Base-by-base conservation (phyloP, 2,797 vertebrate genomes). In the Sebastes itinus region DNA sequence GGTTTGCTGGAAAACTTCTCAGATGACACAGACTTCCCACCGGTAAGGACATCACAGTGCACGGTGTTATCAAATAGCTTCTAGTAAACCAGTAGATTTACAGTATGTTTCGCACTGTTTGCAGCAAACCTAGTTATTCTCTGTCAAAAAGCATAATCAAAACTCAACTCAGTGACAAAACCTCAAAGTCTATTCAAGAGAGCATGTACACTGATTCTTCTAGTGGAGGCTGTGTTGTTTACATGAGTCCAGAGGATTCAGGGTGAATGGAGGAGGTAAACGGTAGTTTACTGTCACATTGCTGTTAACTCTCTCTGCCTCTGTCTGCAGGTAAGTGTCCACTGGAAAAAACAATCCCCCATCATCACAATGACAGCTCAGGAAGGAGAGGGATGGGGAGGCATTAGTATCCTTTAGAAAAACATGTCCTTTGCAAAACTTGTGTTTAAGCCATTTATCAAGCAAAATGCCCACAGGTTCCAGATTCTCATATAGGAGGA, bases 311-410 rank as follows among this genome's bases (percentile, higher is more conserved):
- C 8, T 18, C 5, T 77, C 20, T 81, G 12, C 18, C 69, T 75
- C 28, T 88, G 63, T 87, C 30, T 87, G 67, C 78, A 94, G 92
- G 86, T 94, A 93, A 94, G 93, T 93, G 71, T 78, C 87, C 64
- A 28, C 64, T 30, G 83, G 84, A 20, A 72, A 66, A 84, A 76
- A 75, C 60, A 62, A 81, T 64, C 28, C 18, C 52, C 49, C 65
- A 77, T n/a, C 82, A 80, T 89, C 93, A 88, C 75, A 80, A 94
- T 94, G 92, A 87, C 90, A 83, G 75, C 74, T 79, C 93, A 95
- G 75, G 89, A 94, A 25, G 95, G 92, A 85, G 93, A 95, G 90
- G 91, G 92, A 81, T 94, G 87, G 87, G 95, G 93, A 87, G 94
- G 92, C 79, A 55, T 67, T 55, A 93, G 93, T 95, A 94, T 95